Evolutionary conservation across 1,140 invertebrate genomes (phyloP).

Genomic region (Meloidogyne hapla): DNA sequence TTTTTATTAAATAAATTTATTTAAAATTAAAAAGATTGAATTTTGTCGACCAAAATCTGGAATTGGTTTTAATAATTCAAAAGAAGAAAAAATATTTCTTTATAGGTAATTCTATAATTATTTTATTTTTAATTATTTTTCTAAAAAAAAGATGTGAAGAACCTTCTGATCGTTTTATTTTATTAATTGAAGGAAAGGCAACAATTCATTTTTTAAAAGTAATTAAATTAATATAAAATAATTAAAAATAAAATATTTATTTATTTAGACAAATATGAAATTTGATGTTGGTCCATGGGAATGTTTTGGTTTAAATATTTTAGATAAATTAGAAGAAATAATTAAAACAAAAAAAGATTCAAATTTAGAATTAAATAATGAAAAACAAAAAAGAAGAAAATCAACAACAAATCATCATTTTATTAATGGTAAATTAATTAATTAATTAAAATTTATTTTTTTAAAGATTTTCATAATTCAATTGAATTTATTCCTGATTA

Average conservation of each 20-base stretch:
- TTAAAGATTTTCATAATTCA: conserved; percentile 25
- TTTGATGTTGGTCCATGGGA: conserved; percentile 58
- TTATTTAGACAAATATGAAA: conserved; percentile 47
- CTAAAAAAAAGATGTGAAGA: conserved; percentile 37
- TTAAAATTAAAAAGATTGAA: conserved; percentile 13
- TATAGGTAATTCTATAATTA: conserved; percentile 13
- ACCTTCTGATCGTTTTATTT: conserved; percentile 46
- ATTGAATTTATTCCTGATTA: conserved; percentile 55
- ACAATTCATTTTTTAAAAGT: conserved; percentile 43
- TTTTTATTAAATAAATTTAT: conserved; percentile 7
- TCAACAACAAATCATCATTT: conserved; percentile 31
- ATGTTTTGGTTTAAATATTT: conserved; percentile 46
- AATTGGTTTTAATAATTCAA: not conserved
- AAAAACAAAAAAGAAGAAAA: conserved; percentile 5
- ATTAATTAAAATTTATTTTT: conserved; percentile 6
- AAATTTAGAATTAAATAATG: not conserved
- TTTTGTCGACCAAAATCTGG: not conserved
- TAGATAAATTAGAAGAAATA: conserved; percentile 41
- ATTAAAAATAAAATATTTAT: not conserved
- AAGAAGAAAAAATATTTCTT: conserved; percentile 17
- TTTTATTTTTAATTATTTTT: not conserved
- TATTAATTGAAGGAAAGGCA: conserved; percentile 53
- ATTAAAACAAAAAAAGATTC: conserved; percentile 13
- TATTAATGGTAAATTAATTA: conserved; percentile 19
- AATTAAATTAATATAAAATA: not conserved